Percentiles rank a stretch among this genome's conserved stretches.
Conservation (phyloP, 2,797 vertebrate genomes). For the Sarcophilus harrisii region DNA sequence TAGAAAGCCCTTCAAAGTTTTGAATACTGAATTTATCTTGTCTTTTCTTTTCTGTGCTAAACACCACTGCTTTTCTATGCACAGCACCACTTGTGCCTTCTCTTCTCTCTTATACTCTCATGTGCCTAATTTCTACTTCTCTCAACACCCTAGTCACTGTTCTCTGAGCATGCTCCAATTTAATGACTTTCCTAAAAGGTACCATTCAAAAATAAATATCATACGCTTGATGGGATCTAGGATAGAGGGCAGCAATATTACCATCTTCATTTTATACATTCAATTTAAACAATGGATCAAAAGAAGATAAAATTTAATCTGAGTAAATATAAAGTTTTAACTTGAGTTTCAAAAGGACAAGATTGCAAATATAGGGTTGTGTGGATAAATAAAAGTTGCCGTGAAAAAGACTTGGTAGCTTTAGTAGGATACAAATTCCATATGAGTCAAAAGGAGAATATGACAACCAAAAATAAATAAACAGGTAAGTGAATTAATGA, state of each 20-base stretch:
- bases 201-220: too few species aligned
- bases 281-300: not conserved
- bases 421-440: not conserved
- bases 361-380: not conserved
- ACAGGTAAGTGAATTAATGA: not conserved
- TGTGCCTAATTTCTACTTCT: not conserved
- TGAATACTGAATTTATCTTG: not conserved
- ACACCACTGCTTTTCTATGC: not conserved
- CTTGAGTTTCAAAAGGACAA: not conserved
- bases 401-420: not conserved
- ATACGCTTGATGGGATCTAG: not conserved
- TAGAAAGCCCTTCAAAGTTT: not conserved
- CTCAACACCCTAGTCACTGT: not conserved
- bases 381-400: not conserved
- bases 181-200: not conserved
- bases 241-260: not conserved
- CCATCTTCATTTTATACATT: not conserved
- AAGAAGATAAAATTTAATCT: not conserved
- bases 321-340: not conserved
- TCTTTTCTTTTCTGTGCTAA: not conserved
- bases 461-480: not conserved
- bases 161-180: not conserved
- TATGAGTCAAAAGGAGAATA: not conserved
- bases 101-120: not conserved
- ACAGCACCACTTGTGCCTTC: too few species aligned